Evolutionary conservation across 2,797 vertebrate genomes (phyloP).

Genomic region (Pipistrellus pygmaeus): DNA sequence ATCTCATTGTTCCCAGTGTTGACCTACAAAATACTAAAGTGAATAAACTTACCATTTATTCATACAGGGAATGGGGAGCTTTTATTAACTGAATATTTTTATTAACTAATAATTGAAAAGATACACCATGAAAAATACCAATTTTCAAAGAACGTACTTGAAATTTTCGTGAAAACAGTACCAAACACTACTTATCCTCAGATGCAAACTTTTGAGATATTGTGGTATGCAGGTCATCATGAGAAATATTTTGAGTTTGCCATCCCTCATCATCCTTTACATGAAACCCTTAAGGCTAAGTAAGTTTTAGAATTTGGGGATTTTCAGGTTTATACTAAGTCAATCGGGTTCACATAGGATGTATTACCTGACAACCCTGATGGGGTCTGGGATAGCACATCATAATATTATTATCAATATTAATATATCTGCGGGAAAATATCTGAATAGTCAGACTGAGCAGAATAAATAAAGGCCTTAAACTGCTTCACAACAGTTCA

Average conservation of each 20-base stretch:
- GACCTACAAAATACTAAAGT: constrained; percentile 17
- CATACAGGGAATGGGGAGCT: neutral
- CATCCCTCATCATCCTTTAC: neutral
- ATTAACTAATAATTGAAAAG: constrained; percentile 30
- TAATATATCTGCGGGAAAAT: neutral
- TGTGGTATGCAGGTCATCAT: neutral
- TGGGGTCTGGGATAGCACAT: neutral
- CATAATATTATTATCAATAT: neutral
- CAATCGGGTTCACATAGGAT: neutral
- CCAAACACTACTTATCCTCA: neutral
- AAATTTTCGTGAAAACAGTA: neutral
- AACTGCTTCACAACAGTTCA: neutral
- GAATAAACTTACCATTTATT: neutral
- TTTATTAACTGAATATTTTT: neutral
- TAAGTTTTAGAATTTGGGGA: neutral
- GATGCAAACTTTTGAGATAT: neutral
- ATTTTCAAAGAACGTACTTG: neutral
- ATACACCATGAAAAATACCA: neutral
- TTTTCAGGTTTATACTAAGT: neutral
- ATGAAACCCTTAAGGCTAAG: neutral
- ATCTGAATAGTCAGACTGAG: neutral
- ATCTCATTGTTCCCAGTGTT: neutral
- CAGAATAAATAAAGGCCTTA: neutral
- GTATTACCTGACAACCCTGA: neutral
- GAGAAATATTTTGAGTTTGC: neutral